Percentiles rank a stretch among this genome's conserved stretches.
phyloP scores from a whole-genome alignment of 2,888 invertebrate genomes.

The Ennomos erosarius region DNA sequence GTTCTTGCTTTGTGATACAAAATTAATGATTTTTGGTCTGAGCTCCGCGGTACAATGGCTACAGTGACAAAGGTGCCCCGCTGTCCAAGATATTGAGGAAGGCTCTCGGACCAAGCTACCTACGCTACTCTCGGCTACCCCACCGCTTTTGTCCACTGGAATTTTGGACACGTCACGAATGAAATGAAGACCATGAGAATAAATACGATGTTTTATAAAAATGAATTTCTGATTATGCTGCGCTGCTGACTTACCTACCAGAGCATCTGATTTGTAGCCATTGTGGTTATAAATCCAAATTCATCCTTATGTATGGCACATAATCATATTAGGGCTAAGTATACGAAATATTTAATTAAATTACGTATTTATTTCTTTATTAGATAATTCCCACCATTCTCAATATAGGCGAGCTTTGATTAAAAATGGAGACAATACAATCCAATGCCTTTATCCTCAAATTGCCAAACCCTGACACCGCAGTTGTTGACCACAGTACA shows the following conservation, averaged over 20 bases:
- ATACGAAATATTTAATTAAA: neutral
- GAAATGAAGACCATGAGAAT: constrained; percentile 71
- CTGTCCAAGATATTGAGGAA: constrained; percentile 82
- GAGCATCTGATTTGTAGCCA: constrained; percentile 50
- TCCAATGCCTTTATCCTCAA: constrained; percentile 8
- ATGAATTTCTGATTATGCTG: constrained; percentile 60
- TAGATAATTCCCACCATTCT: no score
- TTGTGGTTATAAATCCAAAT: constrained; percentile 40
- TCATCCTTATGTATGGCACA: no score
- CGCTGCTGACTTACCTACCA: constrained; percentile 45
- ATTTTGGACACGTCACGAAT: constrained; percentile 77
- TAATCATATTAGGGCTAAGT: no score
- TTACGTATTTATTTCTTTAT: no score
- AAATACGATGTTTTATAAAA: constrained; percentile 62
- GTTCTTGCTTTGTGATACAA: constrained; percentile 83
- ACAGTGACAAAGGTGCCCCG: constrained; percentile 82
- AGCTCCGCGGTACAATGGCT: constrained; percentile 73
- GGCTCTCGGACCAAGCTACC: constrained; percentile 68
- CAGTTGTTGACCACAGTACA: constrained; percentile 50
- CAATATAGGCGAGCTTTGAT: neutral
- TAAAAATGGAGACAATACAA: constrained; percentile 10
- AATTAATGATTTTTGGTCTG: constrained; percentile 85
- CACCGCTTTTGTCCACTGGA: constrained; percentile 70
- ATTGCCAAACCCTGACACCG: constrained; percentile 53
- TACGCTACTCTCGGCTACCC: constrained; percentile 68